Percentiles rank a stretch among this genome's conserved stretches.
Conservation (phyloP, 2,888 invertebrate genomes). For the Heterodera filipjevi region DNA sequence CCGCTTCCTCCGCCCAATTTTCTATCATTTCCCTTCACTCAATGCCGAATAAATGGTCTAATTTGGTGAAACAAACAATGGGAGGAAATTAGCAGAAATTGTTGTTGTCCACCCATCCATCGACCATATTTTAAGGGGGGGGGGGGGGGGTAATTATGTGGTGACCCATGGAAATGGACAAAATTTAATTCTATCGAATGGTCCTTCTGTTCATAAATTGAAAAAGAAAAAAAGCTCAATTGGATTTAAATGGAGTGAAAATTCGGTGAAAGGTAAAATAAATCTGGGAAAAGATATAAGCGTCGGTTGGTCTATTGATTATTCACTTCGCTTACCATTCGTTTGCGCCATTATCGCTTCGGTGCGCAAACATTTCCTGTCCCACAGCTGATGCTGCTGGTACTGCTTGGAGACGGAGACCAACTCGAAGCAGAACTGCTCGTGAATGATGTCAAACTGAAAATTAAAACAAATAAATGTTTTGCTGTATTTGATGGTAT, state of each 20-base stretch:
- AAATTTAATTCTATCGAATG: too few relatives aligned
- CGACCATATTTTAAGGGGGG: too few relatives aligned
- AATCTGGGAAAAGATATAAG: too few relatives aligned
- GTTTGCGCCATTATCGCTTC: conserved; percentile 45
- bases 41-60: background rate
- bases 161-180: too few relatives aligned
- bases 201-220: too few relatives aligned
- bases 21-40: background rate
- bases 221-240: too few relatives aligned
- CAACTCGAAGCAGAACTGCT: conserved; percentile 60
- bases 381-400: conserved; percentile 53
- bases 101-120: too few relatives aligned
- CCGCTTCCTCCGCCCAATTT: background rate
- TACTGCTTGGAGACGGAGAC: conserved; percentile 50
- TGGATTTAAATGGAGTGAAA: too few relatives aligned
- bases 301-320: too few relatives aligned
- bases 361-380: conserved; percentile 56
- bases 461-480: conserved; percentile 34
- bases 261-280: too few relatives aligned
- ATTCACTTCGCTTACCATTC: conserved; percentile 37
- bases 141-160: too few relatives aligned
- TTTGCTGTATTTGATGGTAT: background rate
- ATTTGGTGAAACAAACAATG: background rate
- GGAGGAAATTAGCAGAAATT: too few relatives aligned
- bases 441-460: conserved; percentile 60